Evolutionary conservation across 2,113 vertebrate species (phyloP).

Genomic region (Tragelaphus scriptus): DNA sequence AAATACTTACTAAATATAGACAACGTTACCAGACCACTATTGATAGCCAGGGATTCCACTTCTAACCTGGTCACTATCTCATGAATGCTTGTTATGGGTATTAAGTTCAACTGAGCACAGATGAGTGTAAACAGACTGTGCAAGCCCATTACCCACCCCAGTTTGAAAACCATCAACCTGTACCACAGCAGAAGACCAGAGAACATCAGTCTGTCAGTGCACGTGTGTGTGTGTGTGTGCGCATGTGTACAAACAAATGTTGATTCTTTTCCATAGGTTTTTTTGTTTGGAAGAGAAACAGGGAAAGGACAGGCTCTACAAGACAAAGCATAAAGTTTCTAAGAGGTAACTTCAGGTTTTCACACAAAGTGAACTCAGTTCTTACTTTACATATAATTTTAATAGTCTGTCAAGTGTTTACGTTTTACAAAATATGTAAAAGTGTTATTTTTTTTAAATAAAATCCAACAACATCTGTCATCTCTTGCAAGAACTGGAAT

Average conservation of each 20-base stretch:
- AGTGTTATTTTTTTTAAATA: not conserved
- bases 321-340: not conserved
- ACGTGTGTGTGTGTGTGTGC: accelerated
- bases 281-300: not conserved
- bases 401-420: not conserved
- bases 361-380: not conserved
- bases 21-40: not conserved
- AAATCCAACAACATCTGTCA: not conserved
- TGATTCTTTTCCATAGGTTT: not conserved
- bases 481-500: not conserved
- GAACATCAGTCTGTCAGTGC: not conserved
- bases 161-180: not conserved
- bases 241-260: accelerated
- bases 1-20: not conserved
- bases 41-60: not conserved
- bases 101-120: accelerated
- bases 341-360: not conserved
- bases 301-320: not conserved
- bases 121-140: accelerated
- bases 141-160: not conserved
- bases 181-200: not conserved
- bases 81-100: not conserved
- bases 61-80: not conserved
- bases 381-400: not conserved
- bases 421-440: not conserved